phyloP scores from a whole-genome alignment of 2,113 vertebrate genomes.

The Neolamprologus hecqui region DNA sequence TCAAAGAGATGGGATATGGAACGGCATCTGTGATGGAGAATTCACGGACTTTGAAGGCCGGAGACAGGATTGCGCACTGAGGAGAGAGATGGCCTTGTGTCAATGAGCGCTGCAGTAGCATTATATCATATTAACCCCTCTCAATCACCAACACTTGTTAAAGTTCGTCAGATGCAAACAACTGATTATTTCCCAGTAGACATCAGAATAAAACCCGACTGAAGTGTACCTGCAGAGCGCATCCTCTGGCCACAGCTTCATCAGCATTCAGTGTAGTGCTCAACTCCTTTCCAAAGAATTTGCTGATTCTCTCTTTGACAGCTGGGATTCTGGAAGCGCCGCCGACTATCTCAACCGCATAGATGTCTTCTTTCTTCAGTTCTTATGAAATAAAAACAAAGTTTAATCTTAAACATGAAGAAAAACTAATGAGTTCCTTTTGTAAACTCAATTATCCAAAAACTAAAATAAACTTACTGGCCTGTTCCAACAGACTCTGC shows the following conservation, averaged over 20 bases:
- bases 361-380: constrained; percentile 90
- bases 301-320: constrained; percentile 91
- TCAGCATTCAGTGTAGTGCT: constrained; percentile 95
- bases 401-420: background rate
- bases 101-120: background rate
- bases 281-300: constrained; percentile 93
- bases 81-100: background rate
- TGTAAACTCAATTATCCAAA: background rate
- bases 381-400: constrained; percentile 52
- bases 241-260: constrained; percentile 93
- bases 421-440: background rate
- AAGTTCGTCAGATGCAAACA: background rate
- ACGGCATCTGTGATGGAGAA: constrained; percentile 92
- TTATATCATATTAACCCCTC: background rate
- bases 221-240: constrained; percentile 85
- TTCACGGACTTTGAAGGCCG: constrained; percentile 97
- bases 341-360: constrained; percentile 94
- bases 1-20: constrained; percentile 87
- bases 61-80: constrained; percentile 95
- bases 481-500: constrained; percentile 84
- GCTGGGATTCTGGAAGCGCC: constrained; percentile 94
- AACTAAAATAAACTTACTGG: constrained; percentile 77
- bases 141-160: background rate
- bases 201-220: background rate
- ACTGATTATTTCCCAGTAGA: background rate